Percentiles rank a stretch among this genome's conserved stretches.
These are phyloP conservation scores for Agrochola litura DNA, from an alignment of 2,888 invertebrate species.

Conservation along the genomic window DNA sequence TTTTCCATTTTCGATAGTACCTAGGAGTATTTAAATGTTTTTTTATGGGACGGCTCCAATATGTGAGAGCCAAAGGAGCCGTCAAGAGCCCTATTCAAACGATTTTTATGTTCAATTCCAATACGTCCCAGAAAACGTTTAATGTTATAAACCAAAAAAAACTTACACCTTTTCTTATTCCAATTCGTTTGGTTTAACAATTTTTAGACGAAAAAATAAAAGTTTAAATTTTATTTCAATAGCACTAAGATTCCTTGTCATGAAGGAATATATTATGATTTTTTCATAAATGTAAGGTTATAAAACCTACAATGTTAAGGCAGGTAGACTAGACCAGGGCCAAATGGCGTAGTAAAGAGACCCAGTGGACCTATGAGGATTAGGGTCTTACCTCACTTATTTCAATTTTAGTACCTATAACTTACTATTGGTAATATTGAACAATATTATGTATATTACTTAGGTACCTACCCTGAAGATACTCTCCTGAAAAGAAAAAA, in stretches of 20 bases:
- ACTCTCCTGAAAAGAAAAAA: conserved; percentile 5
- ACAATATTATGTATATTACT: neutral
- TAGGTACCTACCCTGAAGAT: neutral
- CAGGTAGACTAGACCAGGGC: neutral
- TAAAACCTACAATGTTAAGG: neutral
- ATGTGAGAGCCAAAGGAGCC: neutral
- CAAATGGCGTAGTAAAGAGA: conserved; percentile 22
- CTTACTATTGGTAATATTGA: conserved; percentile 1
- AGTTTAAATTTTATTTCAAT: neutral
- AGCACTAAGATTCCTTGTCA: neutral
- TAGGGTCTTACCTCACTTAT: conserved; percentile 4
- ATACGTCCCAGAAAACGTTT: neutral
- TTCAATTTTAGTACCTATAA: conserved; percentile 16
- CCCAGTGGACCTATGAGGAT: conserved; percentile 15
- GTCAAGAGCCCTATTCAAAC: neutral
- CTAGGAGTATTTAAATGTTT: neutral
- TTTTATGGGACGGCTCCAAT: neutral
- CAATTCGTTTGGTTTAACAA: neutral
- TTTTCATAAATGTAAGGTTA: neutral
- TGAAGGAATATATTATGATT: neutral
- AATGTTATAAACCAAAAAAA: neutral
- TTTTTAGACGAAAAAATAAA: neutral
- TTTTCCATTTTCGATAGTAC: too few species aligned
- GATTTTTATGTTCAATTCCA: conserved; percentile 13
- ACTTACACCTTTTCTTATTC: neutral